phyloP scores from a whole-genome alignment of 2,797 vertebrate genomes.

The Taenioides sp. region DNA sequence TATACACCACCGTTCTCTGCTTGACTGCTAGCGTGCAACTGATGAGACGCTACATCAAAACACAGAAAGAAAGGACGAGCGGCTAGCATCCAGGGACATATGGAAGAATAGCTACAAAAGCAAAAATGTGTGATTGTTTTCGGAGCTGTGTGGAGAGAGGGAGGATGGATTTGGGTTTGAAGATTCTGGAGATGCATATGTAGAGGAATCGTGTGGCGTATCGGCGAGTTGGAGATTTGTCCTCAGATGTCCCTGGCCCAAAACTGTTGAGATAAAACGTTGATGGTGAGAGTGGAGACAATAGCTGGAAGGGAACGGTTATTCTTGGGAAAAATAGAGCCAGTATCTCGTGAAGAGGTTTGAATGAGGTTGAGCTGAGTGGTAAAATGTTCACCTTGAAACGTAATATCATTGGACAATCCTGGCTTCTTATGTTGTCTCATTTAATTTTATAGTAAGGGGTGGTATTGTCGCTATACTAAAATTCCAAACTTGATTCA shows the following conservation, averaged over 20 bases:
- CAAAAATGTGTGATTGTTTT: constrained; percentile 63
- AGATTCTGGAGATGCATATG: constrained; percentile 60
- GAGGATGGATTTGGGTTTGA: constrained; percentile 58
- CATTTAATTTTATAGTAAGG: background rate
- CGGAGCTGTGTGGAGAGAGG: constrained; percentile 57
- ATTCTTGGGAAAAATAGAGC: constrained; percentile 29
- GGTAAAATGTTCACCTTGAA: constrained; percentile 32
- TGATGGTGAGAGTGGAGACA: constrained; percentile 62
- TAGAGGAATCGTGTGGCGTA: constrained; percentile 25
- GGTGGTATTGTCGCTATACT: background rate
- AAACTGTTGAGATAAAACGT: constrained; percentile 66
- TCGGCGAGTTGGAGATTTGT: constrained; percentile 55
- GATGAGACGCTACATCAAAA: constrained; percentile 62
- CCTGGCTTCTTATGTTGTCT: background rate
- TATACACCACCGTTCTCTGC: constrained; percentile 61
- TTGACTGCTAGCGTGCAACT: constrained; percentile 69
- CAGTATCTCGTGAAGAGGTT: constrained; percentile 14
- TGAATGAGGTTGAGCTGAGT: constrained; percentile 9
- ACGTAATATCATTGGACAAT: constrained; percentile 5
- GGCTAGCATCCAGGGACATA: constrained; percentile 30
- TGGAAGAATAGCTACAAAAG: constrained; percentile 50
- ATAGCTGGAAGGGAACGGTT: constrained; percentile 50
- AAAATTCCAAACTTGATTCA: background rate
- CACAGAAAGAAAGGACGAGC: constrained; percentile 44
- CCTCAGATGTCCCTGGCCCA: constrained; percentile 59